Evolutionary conservation across 2,113 vertebrate species (phyloP), one percentile per base, ranked within the genome.

Genomic region (Sinocyclocheilus anophthalmus): DNA sequence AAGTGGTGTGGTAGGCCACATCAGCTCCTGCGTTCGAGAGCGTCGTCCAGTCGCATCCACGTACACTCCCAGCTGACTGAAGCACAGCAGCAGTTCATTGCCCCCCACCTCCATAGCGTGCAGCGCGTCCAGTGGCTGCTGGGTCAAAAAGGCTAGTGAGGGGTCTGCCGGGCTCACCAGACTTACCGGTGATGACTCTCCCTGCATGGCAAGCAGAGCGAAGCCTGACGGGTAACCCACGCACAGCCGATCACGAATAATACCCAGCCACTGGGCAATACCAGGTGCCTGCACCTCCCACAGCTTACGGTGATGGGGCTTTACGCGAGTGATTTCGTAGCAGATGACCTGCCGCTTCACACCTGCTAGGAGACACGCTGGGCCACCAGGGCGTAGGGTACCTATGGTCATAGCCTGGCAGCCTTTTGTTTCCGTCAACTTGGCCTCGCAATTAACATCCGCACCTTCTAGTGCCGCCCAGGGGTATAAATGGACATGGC

Each of bases 211-310:
- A 89, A 99, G 94, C 90, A 99, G 94, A 79, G 96, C 96, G 90
- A 99, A 99, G 90, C 98, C 98, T 8, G 97, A 98, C 0, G 96
- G 97, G 92, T 97, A 99, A 81, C 98, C 98, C 57, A 99, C 95
- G 65, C 98, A 99, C 37, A 99, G 95, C 69, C 95, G 95, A 91
- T 98, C 97, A 89, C 96, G 94, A 88, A 98, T 92, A 88, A 97
- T 93, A 10, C 97, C 92, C 94, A 99, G 93, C 96, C 98, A 99
- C 94, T 99, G 98, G 75, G 96, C 96, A 57, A 78, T 76, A 18
- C 97, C 98, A 0, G 97, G 97, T 3, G 97, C 96, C 94, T 94
- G 95, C 63, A 97, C 92, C 92, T 99, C 98, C 95, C 91, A 94
- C 91, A 97, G 91, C 92, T 94, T 96, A 90, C 96, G 95, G 85